A percentile compares a stretch with the other conserved stretches of the same genome.
Conservation (phyloP, 2,797 vertebrate genomes). For the Enoplosus armatus region DNA sequence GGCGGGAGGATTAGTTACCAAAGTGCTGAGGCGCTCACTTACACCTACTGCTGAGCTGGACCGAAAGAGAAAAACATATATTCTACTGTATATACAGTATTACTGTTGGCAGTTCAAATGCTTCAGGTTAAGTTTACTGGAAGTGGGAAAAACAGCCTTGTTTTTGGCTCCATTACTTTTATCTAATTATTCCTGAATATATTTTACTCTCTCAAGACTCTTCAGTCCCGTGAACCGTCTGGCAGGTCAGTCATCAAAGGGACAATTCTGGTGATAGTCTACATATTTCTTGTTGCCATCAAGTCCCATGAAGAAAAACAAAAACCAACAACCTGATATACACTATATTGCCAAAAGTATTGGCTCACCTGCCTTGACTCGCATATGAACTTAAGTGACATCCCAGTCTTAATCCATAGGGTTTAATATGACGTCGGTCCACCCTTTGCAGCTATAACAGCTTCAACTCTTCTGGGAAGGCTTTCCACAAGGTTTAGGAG, state of each 20-base stretch:
- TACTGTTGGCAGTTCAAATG: slow-evolving; percentile 32
- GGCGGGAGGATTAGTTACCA: slow-evolving; percentile 65
- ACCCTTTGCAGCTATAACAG: too few relatives aligned
- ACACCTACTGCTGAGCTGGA: slow-evolving; percentile 63
- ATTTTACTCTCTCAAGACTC: neutral
- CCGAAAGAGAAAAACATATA: slow-evolving; percentile 9
- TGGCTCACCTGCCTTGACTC: too few relatives aligned
- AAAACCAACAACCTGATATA: too few relatives aligned
- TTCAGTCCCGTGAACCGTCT: neutral
- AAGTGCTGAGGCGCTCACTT: slow-evolving; percentile 61
- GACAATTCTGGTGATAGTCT: neutral
- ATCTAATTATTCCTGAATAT: slow-evolving; percentile 23
- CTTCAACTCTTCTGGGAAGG: too few relatives aligned
- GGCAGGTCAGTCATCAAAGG: neutral
- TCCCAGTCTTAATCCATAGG: too few relatives aligned
- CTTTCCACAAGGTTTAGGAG: too few relatives aligned
- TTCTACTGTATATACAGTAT: slow-evolving; percentile 25
- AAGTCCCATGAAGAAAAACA: too few relatives aligned
- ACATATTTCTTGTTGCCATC: neutral
- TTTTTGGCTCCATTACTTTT: slow-evolving; percentile 17
- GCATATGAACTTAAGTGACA: too few relatives aligned
- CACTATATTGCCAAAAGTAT: too few relatives aligned
- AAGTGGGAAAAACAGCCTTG: slow-evolving; percentile 12
- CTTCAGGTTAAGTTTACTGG: slow-evolving; percentile 37
- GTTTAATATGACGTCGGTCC: too few relatives aligned